Base-by-base conservation (phyloP, 2,797 vertebrate species). In the Clarias fuscus region DNA sequence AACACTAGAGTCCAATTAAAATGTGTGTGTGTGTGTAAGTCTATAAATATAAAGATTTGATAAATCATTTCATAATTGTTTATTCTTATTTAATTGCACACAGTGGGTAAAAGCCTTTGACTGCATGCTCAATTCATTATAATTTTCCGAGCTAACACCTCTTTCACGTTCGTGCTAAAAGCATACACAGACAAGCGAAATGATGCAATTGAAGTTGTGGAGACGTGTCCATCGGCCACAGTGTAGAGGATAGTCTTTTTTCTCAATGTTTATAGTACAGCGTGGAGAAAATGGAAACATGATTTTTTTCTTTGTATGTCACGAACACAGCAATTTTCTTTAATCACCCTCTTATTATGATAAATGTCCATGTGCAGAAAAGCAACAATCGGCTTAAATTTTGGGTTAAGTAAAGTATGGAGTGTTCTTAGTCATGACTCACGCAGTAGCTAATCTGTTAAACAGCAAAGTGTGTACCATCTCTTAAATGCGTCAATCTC, bases 261-360 rank as follows among this genome's bases (percentile, higher is more conserved):
- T 89, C 85, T 91, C 68, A 33, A 91, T 90, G 91, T 93, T 94
- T 91, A 86, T 91, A 86, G 88, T 91, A 90, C 90, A 93, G 84
- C 83, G 65, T 87, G 84, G 85, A 89, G 81, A 91, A 93, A 93
- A 94, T 92, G 86, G 94, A 62, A 90, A 88, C 88, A 90, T 88
- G 88, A 90, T 94, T 33, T 86, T 86, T 58, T 27, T 90, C 90
- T 88, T 85, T 89, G 87, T 87, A 85, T 86, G 89, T 91, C 58
- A 86, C 53, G 88, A 37, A 37, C 91, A 89, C 88, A 90, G 92
- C 89, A 94, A 93, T 95, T 94, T 94, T 91, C 88, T 86, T 68
- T 90, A 93, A 93, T 93, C 89, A 91, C 92, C 90, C 88, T 89
- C 92, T 93, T 92, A 94, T 95, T 95, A 94, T 89, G 82, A 83